These are phyloP conservation scores for Hippocampus comes DNA, from an alignment of 2,113 vertebrate genomes.

Conservation along the genomic window DNA sequence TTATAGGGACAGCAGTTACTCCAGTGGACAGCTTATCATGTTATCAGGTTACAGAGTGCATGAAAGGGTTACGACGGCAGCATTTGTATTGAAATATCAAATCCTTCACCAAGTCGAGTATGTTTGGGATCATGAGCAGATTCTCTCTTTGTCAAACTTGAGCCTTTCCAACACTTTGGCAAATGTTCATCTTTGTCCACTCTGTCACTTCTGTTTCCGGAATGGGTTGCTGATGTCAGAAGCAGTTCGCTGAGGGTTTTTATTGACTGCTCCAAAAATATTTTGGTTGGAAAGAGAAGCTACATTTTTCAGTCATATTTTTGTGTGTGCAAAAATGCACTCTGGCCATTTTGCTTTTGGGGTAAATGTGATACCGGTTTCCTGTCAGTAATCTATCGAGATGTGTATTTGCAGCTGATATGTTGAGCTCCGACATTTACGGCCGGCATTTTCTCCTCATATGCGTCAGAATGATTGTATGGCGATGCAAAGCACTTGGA, in stretches of 20 bases:
- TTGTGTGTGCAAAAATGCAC: background rate
- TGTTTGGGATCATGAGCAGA: too few relatives aligned
- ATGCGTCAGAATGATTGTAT: background rate
- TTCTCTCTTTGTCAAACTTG: too few relatives aligned
- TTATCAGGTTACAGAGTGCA: too few relatives aligned
- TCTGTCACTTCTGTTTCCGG: background rate
- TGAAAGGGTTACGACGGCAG: too few relatives aligned
- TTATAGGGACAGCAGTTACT: too few relatives aligned
- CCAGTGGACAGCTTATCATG: too few relatives aligned
- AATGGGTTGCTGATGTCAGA: background rate
- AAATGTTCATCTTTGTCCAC: too few relatives aligned
- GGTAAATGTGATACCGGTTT: background rate
- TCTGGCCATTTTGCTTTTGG: background rate
- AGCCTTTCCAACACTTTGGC: too few relatives aligned
- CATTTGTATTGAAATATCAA: too few relatives aligned
- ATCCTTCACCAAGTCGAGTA: too few relatives aligned
- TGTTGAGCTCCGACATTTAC: background rate
- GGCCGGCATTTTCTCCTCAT: background rate
- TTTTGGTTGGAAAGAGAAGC: background rate
- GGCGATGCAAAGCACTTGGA: background rate
- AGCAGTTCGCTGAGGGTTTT: background rate
- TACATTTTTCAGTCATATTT: background rate
- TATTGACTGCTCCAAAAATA: background rate
- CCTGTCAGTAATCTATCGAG: background rate
- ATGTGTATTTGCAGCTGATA: background rate